Conservation (phyloP, 1,140 invertebrate genomes). For the Hestina assimilis region DNA sequence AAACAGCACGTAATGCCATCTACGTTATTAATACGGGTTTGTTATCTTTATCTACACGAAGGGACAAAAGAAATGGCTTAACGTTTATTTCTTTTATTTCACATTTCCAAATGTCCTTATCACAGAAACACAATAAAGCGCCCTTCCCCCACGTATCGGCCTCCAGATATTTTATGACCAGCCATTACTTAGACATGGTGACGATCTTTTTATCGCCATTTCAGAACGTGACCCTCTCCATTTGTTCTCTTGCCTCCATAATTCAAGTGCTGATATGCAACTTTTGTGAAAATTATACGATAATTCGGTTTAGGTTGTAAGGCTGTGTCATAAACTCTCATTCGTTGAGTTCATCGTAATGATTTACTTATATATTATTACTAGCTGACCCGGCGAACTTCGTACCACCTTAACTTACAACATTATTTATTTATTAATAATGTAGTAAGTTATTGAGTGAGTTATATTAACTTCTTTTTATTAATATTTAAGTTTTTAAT, state of each 20-base stretch:
- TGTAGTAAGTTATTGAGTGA: no score
- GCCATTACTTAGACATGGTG: slow-evolving; percentile 19
- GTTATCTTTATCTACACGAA: neutral
- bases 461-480: no score
- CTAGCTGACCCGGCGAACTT: no score
- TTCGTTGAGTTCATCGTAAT: no score
- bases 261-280: neutral
- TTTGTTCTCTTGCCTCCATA: slow-evolving; percentile 5
- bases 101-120: slow-evolving; percentile 1
- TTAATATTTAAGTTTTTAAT: no score
- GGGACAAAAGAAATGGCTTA: neutral
- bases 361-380: no score
- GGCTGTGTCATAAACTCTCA: no score
- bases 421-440: no score
- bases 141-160: slow-evolving; percentile 9
- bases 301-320: no score
- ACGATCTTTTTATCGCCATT: slow-evolving; percentile 21
- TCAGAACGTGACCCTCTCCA: slow-evolving; percentile 11
- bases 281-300: neutral
- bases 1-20: no score
- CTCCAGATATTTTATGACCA: slow-evolving; percentile 11
- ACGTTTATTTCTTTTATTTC: slow-evolving; percentile 9
- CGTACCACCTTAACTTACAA: no score
- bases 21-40: no score
- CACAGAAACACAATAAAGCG: slow-evolving; percentile 11